A percentile compares a stretch with the other conserved stretches of the same genome.
Evolutionary conservation across 2,888 invertebrate species (phyloP).

Genomic region (Limnephilus lunatus): DNA sequence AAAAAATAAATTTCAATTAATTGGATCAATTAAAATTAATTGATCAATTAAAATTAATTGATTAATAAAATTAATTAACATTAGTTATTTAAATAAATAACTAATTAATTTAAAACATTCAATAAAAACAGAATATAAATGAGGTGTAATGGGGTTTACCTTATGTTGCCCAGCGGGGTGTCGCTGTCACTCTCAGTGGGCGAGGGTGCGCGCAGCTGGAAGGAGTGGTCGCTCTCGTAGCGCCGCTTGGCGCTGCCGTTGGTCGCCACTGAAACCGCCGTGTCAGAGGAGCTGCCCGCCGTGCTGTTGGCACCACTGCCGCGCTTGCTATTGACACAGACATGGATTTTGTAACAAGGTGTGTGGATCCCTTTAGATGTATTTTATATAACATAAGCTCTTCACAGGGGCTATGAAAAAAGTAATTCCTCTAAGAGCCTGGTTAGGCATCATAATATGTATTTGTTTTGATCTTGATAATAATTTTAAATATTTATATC

Average conservation of each 20-base stretch:
- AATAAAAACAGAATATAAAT: not conserved
- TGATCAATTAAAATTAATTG: too few species aligned
- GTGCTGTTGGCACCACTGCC: conserved; percentile 58
- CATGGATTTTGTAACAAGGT: not conserved
- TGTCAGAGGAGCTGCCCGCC: conserved; percentile 67
- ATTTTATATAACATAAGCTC: too few species aligned
- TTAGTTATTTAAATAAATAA: too few species aligned
- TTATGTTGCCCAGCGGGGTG: conserved; percentile 62
- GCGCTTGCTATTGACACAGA: conserved; percentile 50
- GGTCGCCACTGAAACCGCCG: conserved; percentile 65
- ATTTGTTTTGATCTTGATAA: too few species aligned
- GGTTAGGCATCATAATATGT: too few species aligned
- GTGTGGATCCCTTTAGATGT: too few species aligned
- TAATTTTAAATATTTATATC: too few species aligned
- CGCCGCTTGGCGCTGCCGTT: conserved; percentile 66
- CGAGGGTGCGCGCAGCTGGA: conserved; percentile 70
- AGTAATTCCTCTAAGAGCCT: too few species aligned
- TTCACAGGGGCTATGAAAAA: too few species aligned
- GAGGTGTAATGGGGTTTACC: conserved; percentile 44
- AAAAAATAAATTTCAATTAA: too few species aligned
- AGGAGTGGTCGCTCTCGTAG: conserved; percentile 75
- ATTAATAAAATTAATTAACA: too few species aligned
- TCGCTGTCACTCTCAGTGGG: conserved; percentile 67
- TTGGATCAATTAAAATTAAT: too few species aligned
- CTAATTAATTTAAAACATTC: not conserved